Base-by-base conservation (phyloP, 2,888 invertebrate genomes). In the Allolobophora icterica region DNA sequence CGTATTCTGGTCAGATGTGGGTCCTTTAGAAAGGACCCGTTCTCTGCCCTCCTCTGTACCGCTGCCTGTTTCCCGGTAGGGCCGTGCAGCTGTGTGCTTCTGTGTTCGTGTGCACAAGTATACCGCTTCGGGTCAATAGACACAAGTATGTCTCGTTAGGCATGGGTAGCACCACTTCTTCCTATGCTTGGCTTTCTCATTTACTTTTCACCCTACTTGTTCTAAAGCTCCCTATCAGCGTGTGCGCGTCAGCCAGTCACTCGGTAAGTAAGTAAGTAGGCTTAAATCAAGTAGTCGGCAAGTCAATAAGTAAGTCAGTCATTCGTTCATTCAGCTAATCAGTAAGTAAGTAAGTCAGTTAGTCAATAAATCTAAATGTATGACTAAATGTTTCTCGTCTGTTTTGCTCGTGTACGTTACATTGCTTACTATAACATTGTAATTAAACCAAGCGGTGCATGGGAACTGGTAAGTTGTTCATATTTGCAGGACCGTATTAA, bases 121-220 rank as follows among this genome's bases (percentile, higher is more conserved):
- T 71, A 71, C 71, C 71, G n/a, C 71, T 71, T 71, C 71, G 71
- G 71, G 13, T 11, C 30, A 71, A 71, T 71, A 71, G 30, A 3
- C 71, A n/a, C 71, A n/a, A 71, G 71, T 71, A 71, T n/a, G 71
- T 71, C 71, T 71, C n/a, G 71, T n/a, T 71, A 71, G 30, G 71
- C 52, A 52, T 24, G 52, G 17, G 52, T 52, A 24, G 52, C 71
- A 71, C n/a, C 71, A 71, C n/a, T 71, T 71, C 30, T 71, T 71
- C 11, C n/a, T 71, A 30, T n/a, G 71, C 11, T 17, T 71, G 8
- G 11, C 30, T 30, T 71, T 8, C n/a, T 71, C 71, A n/a, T 71
- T 71, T 71, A 71, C 71, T 71, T 71, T 71, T 52, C 24, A 8
- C 2, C 24, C 52, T 52, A 52, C 52, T 52, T 52, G 52, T 52